Evolutionary conservation across 2,797 vertebrate species (phyloP).

Genomic region (Australoheros facetus): DNA sequence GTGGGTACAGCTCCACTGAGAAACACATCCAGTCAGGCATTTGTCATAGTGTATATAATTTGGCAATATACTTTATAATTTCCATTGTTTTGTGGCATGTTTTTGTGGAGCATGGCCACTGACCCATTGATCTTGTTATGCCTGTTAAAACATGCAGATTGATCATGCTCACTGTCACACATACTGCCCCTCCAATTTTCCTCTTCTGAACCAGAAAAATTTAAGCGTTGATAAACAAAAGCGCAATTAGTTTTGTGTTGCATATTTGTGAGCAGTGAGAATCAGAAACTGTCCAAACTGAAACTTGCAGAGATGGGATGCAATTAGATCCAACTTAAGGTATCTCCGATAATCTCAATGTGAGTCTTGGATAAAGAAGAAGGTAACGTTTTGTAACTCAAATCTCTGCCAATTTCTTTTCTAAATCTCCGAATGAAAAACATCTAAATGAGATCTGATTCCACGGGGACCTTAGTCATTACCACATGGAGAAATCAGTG

Average conservation of each 20-base stretch:
- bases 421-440: constrained; percentile 63
- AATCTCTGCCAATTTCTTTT: constrained; percentile 42
- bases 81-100: fast-evolving
- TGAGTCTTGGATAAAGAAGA: constrained; percentile 44
- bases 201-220: not conserved
- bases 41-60: not conserved
- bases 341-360: constrained; percentile 54
- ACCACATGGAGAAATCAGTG: constrained; percentile 59
- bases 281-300: not conserved
- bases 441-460: constrained; percentile 49
- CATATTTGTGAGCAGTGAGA: not conserved
- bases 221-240: not conserved
- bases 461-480: constrained; percentile 56
- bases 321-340: constrained; percentile 27
- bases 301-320: constrained; percentile 10
- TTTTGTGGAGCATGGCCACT: fast-evolving
- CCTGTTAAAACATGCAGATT: not conserved
- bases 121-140: not conserved
- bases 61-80: not conserved
- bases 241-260: not conserved
- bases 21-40: not conserved
- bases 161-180: not conserved
- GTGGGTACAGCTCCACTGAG: not conserved
- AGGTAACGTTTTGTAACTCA: constrained; percentile 45
- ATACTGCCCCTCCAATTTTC: not conserved